These are phyloP conservation scores for Percopsis transmontana DNA, from an alignment of 2,113 vertebrate species.

Conservation along the genomic window DNA sequence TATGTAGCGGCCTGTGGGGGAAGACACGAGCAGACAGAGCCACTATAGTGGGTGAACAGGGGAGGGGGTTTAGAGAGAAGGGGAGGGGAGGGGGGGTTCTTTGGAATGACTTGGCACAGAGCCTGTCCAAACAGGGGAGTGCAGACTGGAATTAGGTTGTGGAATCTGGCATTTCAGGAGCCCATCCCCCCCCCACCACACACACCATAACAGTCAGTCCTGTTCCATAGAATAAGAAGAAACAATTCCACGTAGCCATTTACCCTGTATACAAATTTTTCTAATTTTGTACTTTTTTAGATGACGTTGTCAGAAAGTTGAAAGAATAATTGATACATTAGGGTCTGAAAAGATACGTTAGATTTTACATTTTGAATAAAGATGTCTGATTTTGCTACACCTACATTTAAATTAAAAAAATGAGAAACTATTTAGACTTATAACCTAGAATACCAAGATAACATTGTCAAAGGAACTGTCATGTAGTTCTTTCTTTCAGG, in stretches of 20 bases:
- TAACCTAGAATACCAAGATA: too few relatives aligned
- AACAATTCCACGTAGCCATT: background rate
- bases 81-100: conserved; percentile 23
- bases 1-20: conserved; percentile 53
- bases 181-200: conserved; percentile 30
- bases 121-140: conserved; percentile 57
- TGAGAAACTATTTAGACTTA: too few relatives aligned
- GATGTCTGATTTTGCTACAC: background rate
- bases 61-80: conserved; percentile 23
- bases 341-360: too few relatives aligned
- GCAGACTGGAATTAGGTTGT: conserved; percentile 53
- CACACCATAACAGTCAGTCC: conserved; percentile 7
- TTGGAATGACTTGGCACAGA: conserved; percentile 62
- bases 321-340: too few relatives aligned
- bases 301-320: background rate
- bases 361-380: background rate
- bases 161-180: conserved; percentile 49
- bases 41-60: conserved; percentile 5
- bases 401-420: too few relatives aligned
- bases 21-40: conserved; percentile 25
- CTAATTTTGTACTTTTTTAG: background rate
- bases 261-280: background rate
- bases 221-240: conserved; percentile 17
- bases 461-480: too few relatives aligned
- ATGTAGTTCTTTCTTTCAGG: too few relatives aligned